These are phyloP conservation scores for Cydia amplana DNA, from an alignment of 1,140 invertebrate genomes.

Conservation along the genomic window DNA sequence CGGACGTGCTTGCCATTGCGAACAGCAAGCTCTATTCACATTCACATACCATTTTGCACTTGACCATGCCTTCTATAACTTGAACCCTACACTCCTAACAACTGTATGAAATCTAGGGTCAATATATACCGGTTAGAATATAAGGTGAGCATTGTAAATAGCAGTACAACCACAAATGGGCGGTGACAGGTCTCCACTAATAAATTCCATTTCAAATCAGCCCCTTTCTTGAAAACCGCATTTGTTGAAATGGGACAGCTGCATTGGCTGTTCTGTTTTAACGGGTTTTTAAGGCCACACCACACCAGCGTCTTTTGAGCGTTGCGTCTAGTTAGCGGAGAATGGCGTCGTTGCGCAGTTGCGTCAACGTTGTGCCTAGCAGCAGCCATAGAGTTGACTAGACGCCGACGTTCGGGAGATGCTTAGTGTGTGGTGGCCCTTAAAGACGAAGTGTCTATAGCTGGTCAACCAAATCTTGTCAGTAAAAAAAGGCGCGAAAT, in stretches of 20 bases:
- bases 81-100: background rate
- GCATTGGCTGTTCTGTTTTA: background rate
- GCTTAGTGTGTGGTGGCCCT: no score
- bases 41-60: constrained; percentile 9
- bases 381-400: no score
- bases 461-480: no score
- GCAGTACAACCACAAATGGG: constrained; percentile 42
- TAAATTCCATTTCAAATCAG: constrained; percentile 32
- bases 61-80: background rate
- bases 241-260: constrained; percentile 36
- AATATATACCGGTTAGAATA: background rate
- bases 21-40: constrained; percentile 12
- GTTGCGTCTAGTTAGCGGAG: no score
- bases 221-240: constrained; percentile 18
- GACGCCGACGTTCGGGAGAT: no score
- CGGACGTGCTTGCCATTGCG: constrained; percentile 45
- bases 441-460: no score
- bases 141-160: background rate
- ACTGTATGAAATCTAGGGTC: constrained; percentile 12
- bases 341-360: no score
- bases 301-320: no score
- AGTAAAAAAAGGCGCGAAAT: no score
- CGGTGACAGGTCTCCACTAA: constrained; percentile 45
- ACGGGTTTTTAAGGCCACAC: no score
- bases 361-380: no score